Evolutionary conservation across 2,888 invertebrate species (phyloP).

Genomic region (Clistopyga incitator): DNA sequence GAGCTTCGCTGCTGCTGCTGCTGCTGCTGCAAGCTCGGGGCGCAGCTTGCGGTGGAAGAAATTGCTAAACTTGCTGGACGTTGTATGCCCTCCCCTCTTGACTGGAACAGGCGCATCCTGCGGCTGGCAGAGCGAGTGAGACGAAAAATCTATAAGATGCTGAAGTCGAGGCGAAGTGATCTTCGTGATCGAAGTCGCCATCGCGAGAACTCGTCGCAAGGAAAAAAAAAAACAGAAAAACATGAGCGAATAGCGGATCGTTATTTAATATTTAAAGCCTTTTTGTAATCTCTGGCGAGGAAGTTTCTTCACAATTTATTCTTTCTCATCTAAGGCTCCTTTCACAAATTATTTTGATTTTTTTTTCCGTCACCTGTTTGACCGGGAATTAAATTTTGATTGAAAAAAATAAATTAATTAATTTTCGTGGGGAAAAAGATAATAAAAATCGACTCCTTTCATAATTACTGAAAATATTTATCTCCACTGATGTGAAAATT

Average conservation of each 20-base stretch:
- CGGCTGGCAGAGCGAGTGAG: conserved; percentile 35
- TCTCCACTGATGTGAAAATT: no score
- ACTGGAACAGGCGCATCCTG: conserved; percentile 9
- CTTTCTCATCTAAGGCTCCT: no score
- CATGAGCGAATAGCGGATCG: background rate
- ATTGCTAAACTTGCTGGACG: conserved; percentile 65
- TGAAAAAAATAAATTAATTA: no score
- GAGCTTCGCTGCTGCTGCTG: conserved; percentile 1
- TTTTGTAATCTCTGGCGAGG: no score
- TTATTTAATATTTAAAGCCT: background rate
- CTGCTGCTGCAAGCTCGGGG: conserved; percentile 35
- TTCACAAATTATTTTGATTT: no score
- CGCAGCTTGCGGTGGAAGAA: conserved; percentile 64
- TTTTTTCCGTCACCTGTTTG: no score
- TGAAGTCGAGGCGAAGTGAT: conserved; percentile 44
- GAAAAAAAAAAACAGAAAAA: conserved; percentile 1
- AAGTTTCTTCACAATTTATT: no score
- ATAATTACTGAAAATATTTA: no score
- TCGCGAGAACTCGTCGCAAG: background rate
- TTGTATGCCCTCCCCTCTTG: background rate
- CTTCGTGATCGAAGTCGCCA: conserved; percentile 37
- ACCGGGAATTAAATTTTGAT: no score
- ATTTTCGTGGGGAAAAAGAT: no score
- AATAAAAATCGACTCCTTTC: no score
- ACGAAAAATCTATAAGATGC: conserved; percentile 46